phyloP scores from a whole-genome alignment of 2,113 vertebrate genomes.

The Melanostigma gelatinosum region DNA sequence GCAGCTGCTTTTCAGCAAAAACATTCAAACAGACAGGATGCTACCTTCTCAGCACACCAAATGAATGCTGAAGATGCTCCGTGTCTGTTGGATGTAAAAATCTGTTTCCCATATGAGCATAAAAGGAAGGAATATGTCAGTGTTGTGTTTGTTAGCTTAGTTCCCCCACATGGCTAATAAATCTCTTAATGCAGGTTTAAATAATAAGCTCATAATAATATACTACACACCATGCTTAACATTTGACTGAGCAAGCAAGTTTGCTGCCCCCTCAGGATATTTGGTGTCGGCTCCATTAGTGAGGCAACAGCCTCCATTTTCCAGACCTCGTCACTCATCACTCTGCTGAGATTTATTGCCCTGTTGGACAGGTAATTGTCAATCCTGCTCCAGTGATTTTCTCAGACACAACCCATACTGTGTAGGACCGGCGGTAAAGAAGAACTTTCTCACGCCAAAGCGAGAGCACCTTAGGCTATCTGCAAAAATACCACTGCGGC shows the following conservation, averaged over 20 bases:
- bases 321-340: conserved; percentile 61
- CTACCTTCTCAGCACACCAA: background rate
- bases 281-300: conserved; percentile 45
- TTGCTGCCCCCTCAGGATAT: conserved; percentile 59
- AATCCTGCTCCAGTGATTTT: conserved; percentile 58
- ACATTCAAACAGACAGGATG: background rate
- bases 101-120: background rate
- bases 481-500: conserved; percentile 27
- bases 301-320: conserved; percentile 48
- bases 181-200: background rate
- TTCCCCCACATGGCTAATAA: background rate
- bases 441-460: conserved; percentile 67
- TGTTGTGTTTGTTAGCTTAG: background rate
- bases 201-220: background rate
- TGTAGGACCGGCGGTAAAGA: conserved; percentile 33
- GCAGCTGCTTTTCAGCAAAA: background rate
- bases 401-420: conserved; percentile 50
- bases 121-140: background rate
- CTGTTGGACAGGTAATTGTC: conserved; percentile 68
- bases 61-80: background rate
- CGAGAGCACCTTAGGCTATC: conserved; percentile 35
- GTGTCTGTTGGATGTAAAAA: background rate
- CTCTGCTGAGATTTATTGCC: conserved; percentile 65
- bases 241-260: conserved; percentile 31
- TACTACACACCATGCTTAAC: conserved; percentile 4